Percentiles rank a stretch among this genome's conserved stretches.
Conservation (phyloP, 30 jellyfish, hydroid and myxozoan species). For the Hydractinia echinata region DNA sequence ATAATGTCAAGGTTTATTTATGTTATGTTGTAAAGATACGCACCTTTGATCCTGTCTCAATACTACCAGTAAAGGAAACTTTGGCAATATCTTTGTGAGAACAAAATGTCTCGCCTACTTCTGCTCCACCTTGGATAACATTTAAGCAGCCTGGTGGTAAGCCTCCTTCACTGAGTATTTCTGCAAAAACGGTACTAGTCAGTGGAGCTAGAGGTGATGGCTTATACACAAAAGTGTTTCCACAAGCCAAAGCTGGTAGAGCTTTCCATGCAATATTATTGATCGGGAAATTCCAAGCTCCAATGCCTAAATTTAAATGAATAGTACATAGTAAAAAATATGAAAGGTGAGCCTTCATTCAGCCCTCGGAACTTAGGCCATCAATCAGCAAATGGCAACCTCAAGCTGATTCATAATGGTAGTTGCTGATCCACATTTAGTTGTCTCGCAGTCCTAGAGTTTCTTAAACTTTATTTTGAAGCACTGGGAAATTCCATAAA, state of each 20-base stretch:
- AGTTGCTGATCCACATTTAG: no score
- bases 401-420: no score
- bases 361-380: no score
- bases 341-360: no score
- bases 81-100: slow-evolving; percentile 70
- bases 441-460: no score
- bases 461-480: no score
- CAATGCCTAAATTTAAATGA: slow-evolving; percentile 59
- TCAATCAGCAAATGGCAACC: no score
- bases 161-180: slow-evolving; percentile 78
- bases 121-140: slow-evolving; percentile 91
- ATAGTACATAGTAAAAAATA: no score
- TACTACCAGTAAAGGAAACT: slow-evolving; percentile 97
- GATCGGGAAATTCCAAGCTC: slow-evolving; percentile 98
- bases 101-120: slow-evolving; percentile 67
- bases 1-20: no score
- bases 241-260: slow-evolving; percentile 94
- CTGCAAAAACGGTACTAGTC: slow-evolving; percentile 88
- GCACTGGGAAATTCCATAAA: no score
- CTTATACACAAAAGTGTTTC: slow-evolving; percentile 80
- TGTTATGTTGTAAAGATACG: not conserved
- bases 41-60: slow-evolving; percentile 86
- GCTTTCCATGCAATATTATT: slow-evolving; percentile 91
- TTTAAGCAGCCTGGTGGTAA: slow-evolving; percentile 94
- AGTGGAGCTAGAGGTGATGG: slow-evolving; percentile 95